Evolutionary conservation across 2,797 vertebrate species (phyloP), one percentile per base, ranked within the genome.

Genomic region (Tachyglossus aculeatus): DNA sequence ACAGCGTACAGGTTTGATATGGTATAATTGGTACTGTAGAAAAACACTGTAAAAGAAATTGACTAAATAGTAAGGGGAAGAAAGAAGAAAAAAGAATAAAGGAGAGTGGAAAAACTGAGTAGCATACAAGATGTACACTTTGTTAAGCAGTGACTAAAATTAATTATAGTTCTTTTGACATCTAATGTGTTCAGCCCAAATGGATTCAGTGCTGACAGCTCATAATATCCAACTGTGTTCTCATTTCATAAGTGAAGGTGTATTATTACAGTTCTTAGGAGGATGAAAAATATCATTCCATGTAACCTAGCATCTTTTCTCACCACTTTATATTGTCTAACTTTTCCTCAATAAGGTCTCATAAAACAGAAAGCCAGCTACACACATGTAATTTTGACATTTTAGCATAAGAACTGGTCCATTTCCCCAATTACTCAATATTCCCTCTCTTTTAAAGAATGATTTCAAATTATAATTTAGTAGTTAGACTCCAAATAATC

Each of bases 141-240:
- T 67, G 22, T 40, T 50, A 41, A 67, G 5, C 21, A 60, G 44
- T 9, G 2, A n/a, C 55, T 69, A 45, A n/a, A 67, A 72, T 48
- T 43, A 21, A 50, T 0, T 48, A 22, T 31, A 27, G 7, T 4
- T 45, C n/a, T 78, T 80, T 48, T 50, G 2, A 19, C 29, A 7
- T 29, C 27, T 40, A 40, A 69, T 64, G 51, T 45, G 3, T 55
- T 79, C 57, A 21, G 1, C 37, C 58, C 3, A 54, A 53, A 54
- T 27, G 34, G 22, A 5, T 53, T 59, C 25, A 58, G 7, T 40
- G 27, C 13, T 24, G 7, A 43, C 36, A 44, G 15, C 5, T 58
- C 55, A 29, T 29, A 59, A 41, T 32, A 53, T 19, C 61, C 31
- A 64, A 22, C 21, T 41, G 18, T 43, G 31, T 21, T 43, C 15